Evolutionary conservation across 2,113 vertebrate genomes (phyloP).

Genomic region (Macaca mulatta): DNA sequence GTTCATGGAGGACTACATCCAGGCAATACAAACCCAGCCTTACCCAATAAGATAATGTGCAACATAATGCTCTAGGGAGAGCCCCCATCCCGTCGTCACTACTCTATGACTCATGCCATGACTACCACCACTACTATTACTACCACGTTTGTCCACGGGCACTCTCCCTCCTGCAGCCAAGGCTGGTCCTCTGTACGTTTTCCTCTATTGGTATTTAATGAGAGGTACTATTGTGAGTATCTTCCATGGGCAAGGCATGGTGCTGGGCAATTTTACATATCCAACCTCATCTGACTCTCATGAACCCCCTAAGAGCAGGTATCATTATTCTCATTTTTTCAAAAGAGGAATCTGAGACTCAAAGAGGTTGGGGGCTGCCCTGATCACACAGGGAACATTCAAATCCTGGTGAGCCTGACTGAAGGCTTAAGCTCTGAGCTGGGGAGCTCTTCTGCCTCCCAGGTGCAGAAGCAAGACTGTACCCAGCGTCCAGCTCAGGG

Average conservation of each 20-base stretch:
- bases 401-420: neutral
- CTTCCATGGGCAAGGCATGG: neutral
- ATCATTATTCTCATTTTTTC: neutral
- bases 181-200: neutral
- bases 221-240: neutral
- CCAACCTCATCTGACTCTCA: neutral
- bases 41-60: neutral
- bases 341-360: neutral
- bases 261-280: neutral
- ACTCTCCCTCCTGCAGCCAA: neutral
- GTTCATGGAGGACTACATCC: too few relatives aligned
- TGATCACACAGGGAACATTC: neutral
- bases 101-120: too few relatives aligned
- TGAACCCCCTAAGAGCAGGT: neutral
- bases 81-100: neutral
- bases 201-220: neutral
- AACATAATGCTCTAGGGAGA: fast-evolving
- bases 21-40: neutral
- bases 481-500: neutral
- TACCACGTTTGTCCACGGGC: fast-evolving
- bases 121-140: fast-evolving
- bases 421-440: neutral
- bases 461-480: neutral
- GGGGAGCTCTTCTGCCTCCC: neutral
- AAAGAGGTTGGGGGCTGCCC: neutral